Evolutionary conservation across 2,113 vertebrate genomes (phyloP).

Genomic region (Corvus moneduloides): DNA sequence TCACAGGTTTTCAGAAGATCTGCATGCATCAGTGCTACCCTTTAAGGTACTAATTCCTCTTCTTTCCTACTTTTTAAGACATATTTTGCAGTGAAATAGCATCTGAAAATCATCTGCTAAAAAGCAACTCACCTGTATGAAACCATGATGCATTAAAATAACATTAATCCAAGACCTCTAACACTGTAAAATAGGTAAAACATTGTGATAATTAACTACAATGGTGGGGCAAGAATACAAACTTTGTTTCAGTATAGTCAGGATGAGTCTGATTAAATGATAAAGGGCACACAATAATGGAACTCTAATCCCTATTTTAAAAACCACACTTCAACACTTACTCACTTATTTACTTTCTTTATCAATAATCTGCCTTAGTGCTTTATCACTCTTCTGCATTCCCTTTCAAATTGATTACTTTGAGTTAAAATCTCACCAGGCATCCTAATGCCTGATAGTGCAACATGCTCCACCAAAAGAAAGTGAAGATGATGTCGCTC

Average conservation of each 20-base stretch:
- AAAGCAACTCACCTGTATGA: neutral
- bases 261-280: constrained; percentile 4
- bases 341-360: constrained; percentile 34
- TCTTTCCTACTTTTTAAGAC: neutral
- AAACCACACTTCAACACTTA: constrained; percentile 19
- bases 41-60: neutral
- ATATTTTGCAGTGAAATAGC: neutral
- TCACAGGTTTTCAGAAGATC: neutral
- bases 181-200: neutral
- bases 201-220: neutral
- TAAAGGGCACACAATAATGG: neutral
- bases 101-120: neutral
- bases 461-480: neutral
- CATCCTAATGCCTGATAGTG: neutral
- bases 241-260: neutral
- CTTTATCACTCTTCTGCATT: constrained; percentile 31
- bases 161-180: neutral
- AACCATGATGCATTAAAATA: neutral
- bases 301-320: constrained; percentile 6
- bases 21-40: neutral
- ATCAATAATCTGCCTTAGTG: constrained; percentile 11
- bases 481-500: neutral
- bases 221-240: neutral
- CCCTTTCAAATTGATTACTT: neutral
- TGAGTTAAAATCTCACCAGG: constrained; percentile 21